A percentile compares a stretch with the other conserved stretches of the same genome.
Conservation (phyloP, 2,113 vertebrate species). For the Mus pahari region DNA sequence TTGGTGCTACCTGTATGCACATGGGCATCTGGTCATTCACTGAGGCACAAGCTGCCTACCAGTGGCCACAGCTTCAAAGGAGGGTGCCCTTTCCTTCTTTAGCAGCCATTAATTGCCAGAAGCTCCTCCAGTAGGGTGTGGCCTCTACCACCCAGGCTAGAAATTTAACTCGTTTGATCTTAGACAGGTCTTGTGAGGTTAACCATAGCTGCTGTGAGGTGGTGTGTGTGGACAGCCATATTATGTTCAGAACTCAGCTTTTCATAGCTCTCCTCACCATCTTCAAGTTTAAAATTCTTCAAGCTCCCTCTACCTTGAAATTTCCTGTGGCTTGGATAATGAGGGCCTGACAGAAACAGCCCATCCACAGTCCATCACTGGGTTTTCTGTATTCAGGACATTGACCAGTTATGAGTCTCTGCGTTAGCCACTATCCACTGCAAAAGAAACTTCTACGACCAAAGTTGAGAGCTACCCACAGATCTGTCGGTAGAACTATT, state of each 20-base stretch:
- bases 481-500: not conserved
- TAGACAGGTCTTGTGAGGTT: not conserved
- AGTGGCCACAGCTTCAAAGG: not conserved
- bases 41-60: not conserved
- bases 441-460: not conserved
- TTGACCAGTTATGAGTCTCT: not conserved
- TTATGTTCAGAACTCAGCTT: not conserved
- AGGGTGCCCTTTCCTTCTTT: not conserved
- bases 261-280: not conserved
- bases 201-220: not conserved
- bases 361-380: not conserved
- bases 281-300: not conserved
- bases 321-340: not conserved
- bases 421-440: too few relatives aligned
- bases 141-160: not conserved
- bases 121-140: too few relatives aligned
- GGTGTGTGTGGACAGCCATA: not conserved
- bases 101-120: not conserved
- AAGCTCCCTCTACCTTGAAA: not conserved
- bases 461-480: not conserved
- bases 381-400: too few relatives aligned
- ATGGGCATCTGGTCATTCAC: not conserved
- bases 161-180: not conserved
- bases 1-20: not conserved
- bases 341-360: not conserved